Evolutionary conservation across 2,888 invertebrate species (phyloP).

Genomic region (Vandiemenella viatica): DNA sequence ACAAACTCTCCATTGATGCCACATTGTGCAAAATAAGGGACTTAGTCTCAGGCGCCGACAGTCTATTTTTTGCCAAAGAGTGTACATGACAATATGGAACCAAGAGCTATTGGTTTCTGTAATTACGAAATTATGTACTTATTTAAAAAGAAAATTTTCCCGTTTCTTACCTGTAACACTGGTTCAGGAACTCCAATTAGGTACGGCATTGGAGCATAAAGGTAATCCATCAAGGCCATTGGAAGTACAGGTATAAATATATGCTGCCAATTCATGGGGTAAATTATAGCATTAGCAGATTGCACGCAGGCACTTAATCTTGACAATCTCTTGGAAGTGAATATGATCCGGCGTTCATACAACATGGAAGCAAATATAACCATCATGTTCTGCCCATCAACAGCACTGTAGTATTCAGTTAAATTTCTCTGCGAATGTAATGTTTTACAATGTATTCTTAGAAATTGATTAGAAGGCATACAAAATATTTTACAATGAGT

Average conservation of each 20-base stretch:
- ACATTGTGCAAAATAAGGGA: too few species aligned
- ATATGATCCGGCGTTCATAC: conserved; percentile 83
- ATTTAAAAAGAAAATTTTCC: too few species aligned
- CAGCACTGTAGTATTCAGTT: conserved; percentile 95
- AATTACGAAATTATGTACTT: too few species aligned
- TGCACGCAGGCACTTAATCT: conserved; percentile 85
- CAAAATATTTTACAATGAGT: too few species aligned
- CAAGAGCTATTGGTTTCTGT: too few species aligned
- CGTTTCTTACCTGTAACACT: conserved; percentile 63
- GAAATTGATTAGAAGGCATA: too few species aligned
- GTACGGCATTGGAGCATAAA: conserved; percentile 95
- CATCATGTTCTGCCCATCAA: conserved; percentile 88
- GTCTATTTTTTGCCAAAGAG: too few species aligned
- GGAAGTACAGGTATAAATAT: conserved; percentile 94
- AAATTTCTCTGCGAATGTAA: conserved; percentile 71
- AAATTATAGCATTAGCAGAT: conserved; percentile 85
- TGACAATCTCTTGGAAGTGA: conserved; percentile 79
- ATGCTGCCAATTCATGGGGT: conserved; percentile 98
- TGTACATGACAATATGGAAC: too few species aligned
- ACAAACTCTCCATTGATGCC: too few species aligned
- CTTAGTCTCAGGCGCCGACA: too few species aligned
- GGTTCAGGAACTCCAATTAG: conserved; percentile 85
- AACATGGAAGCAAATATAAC: conserved; percentile 89
- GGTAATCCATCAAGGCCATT: conserved; percentile 71
- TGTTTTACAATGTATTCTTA: too few species aligned